Evolutionary conservation across 2,888 invertebrate species (phyloP).

Genomic region (Brenthis ino): DNA sequence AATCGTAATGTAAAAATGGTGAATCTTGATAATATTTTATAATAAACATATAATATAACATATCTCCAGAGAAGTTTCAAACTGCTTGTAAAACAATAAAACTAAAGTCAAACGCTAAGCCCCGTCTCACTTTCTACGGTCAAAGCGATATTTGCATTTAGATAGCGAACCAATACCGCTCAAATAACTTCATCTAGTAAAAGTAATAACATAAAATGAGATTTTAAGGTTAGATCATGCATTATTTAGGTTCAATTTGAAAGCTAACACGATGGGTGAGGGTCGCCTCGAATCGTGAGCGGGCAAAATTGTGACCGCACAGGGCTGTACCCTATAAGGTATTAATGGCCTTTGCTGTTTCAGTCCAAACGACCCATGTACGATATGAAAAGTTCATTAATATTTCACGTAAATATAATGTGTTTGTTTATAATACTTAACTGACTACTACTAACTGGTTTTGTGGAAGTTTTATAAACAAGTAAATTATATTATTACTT

Average conservation of each 20-base stretch:
- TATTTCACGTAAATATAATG: slow-evolving; percentile 48
- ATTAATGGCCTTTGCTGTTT: slow-evolving; percentile 58
- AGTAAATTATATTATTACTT: too few relatives aligned
- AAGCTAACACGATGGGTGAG: slow-evolving; percentile 66
- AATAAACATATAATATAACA: neutral
- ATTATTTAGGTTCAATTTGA: slow-evolving; percentile 75
- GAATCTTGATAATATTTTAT: too few relatives aligned
- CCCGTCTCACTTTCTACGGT: slow-evolving; percentile 37
- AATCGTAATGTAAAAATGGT: too few relatives aligned
- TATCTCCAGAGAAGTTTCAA: neutral
- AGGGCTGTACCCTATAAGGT: slow-evolving; percentile 59
- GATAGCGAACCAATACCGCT: slow-evolving; percentile 42
- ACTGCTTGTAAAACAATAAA: slow-evolving; percentile 17
- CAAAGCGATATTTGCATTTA: slow-evolving; percentile 42
- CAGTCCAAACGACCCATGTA: slow-evolving; percentile 49
- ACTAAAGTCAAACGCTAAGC: slow-evolving; percentile 30
- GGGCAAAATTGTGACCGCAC: slow-evolving; percentile 63
- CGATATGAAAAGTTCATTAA: slow-evolving; percentile 57
- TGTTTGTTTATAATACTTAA: slow-evolving; percentile 29
- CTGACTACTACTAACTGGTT: neutral
- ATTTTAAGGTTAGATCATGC: slow-evolving; percentile 61
- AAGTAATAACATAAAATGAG: slow-evolving; percentile 52
- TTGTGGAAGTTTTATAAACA: neutral
- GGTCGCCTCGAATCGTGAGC: slow-evolving; percentile 66
- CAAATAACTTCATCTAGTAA: slow-evolving; percentile 41